Percentiles rank a stretch among this genome's conserved stretches.
Conservation (phyloP, 2,797 vertebrate genomes). For the Malurus leucopterus region DNA sequence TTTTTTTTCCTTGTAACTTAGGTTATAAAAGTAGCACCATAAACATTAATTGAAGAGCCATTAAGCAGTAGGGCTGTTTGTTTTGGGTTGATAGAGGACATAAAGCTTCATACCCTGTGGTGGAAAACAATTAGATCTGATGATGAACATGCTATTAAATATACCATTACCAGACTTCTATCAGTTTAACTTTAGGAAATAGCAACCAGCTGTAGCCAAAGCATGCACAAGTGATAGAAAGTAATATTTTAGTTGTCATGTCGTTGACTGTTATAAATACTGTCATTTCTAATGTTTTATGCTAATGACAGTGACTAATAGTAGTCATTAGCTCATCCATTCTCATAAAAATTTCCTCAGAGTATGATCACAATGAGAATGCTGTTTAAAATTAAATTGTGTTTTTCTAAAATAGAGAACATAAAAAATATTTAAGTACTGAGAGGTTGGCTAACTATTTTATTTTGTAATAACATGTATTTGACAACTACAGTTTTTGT, state of each 20-base stretch:
- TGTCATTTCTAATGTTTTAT: constrained; percentile 46
- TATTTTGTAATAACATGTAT: constrained; percentile 32
- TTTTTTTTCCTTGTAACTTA: constrained; percentile 52
- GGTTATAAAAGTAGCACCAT: constrained; percentile 57
- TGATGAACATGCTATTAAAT: constrained; percentile 60
- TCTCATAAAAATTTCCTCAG: constrained; percentile 64
- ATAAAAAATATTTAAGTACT: constrained; percentile 56
- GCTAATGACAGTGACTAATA: constrained; percentile 66
- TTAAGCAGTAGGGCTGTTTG: constrained; percentile 61
- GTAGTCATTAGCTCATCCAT: constrained; percentile 61
- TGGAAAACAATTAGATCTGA: constrained; percentile 66
- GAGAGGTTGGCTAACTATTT: constrained; percentile 47
- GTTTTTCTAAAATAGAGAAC: constrained; percentile 50
- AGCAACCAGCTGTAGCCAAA: constrained; percentile 48
- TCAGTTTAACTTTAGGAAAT: constrained; percentile 38
- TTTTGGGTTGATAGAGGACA: constrained; percentile 61
- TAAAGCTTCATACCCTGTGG: constrained; percentile 61
- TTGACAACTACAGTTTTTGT: constrained; percentile 19
- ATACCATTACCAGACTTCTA: constrained; percentile 39
- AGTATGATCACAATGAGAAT: constrained; percentile 39
- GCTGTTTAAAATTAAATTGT: constrained; percentile 59
- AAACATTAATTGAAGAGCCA: constrained; percentile 68
- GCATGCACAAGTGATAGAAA: constrained; percentile 26
- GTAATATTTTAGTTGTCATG: constrained; percentile 55
- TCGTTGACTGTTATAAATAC: constrained; percentile 61